Evolutionary conservation across 2,113 vertebrate genomes (phyloP), one percentile per base, ranked within the genome.

Genomic region (Planiliza haematocheilus): DNA sequence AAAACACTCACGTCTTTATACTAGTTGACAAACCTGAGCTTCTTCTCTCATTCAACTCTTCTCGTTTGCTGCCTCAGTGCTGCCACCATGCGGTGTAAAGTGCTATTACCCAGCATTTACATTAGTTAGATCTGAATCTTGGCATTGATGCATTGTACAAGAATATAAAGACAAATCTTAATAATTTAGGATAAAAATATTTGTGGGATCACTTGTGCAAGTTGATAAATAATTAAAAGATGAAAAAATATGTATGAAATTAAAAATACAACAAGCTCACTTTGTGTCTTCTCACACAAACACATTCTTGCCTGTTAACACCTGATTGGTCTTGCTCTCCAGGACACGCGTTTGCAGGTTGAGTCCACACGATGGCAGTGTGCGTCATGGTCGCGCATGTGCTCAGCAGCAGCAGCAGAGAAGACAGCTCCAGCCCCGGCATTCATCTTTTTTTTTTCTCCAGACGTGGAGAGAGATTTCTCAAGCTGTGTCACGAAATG

Each of bases 351-450:
- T 63, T 79, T 79, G 43, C 82, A 60, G 51, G 13, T 69, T 34
- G 11, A 56, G 62, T 70, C 89, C 91, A 88, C 86, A 73, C 82
- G 89, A 75, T 91, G 91, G 86, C 85, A 51, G 64, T 70, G 74
- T 18, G 55, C n/a, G n/a, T n/a, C n/a, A n/a, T n/a, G n/a, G n/a
- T n/a, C n/a, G n/a, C n/a, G n/a, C 20, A 21, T 43, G 34, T 39
- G 41, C 66, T 41, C 8, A 34, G 36, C 14, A 49, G 21, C n/a
- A 21, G 16, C n/a, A n/a, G n/a, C n/a, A 13, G 34, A 38, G 46
- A 45, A n/a, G 17, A 45, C 14, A 45, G 13, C 50, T 21, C 52
- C 17, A 0, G 38, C n/a, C 36, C 18, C 52, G 51, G 68, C 17
- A 10, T 67, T 79, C 70, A 65, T 84, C 60, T 62, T 49, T 53